A percentile compares a stretch with the other conserved stretches of the same genome.
phyloP scores from a whole-genome alignment of 1,140 invertebrate species.

The Drosophila sucinea region DNA sequence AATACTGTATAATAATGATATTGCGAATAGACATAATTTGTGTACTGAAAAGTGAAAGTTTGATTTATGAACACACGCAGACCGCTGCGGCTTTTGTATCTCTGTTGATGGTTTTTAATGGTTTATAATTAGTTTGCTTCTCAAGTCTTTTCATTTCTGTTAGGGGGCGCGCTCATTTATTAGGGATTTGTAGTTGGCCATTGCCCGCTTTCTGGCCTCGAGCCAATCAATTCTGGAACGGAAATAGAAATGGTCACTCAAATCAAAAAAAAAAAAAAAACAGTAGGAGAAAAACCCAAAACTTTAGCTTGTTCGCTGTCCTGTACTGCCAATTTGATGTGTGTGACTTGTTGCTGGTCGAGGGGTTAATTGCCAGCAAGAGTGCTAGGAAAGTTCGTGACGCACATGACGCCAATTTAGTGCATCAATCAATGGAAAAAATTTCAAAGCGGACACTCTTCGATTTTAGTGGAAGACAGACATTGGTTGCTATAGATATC shows the following conservation, averaged over 20 bases:
- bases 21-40: constrained; percentile 6
- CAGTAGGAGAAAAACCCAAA: background rate
- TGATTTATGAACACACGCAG: constrained; percentile 66
- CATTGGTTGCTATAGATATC: no score
- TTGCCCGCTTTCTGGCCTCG: constrained; percentile 45
- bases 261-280: constrained; percentile 2
- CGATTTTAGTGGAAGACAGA: no score
- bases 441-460: background rate
- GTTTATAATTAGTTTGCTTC: constrained; percentile 64
- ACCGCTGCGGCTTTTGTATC: constrained; percentile 35
- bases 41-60: constrained; percentile 65
- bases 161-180: constrained; percentile 34
- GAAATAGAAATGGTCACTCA: constrained; percentile 60
- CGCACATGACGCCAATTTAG: constrained; percentile 6
- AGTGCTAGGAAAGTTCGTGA: background rate
- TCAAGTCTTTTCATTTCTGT: constrained; percentile 24
- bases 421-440: constrained; percentile 14
- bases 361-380: constrained; percentile 50
- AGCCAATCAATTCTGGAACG: constrained; percentile 75
- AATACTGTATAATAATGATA: constrained; percentile 7
- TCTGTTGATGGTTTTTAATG: constrained; percentile 55
- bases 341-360: constrained; percentile 28
- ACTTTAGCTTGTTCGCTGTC: constrained; percentile 8
- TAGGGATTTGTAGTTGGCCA: constrained; percentile 43
- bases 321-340: constrained; percentile 19